Percentiles rank a stretch among this genome's conserved stretches.
These are phyloP conservation scores for Brachionus rotundiformis DNA, from an alignment of 1,140 invertebrate species.

Conservation along the genomic window DNA sequence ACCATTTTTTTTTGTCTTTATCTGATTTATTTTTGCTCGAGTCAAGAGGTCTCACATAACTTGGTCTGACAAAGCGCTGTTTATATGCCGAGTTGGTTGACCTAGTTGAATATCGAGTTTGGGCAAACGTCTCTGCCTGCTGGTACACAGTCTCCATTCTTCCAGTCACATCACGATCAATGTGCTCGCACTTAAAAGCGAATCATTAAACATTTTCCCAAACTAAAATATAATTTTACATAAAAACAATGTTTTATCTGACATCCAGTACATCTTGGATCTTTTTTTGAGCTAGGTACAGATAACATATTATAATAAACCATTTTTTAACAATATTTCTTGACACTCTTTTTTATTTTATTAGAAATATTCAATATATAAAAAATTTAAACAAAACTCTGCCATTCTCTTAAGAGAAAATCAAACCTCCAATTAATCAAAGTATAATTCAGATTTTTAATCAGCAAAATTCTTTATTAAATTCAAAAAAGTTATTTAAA, in stretches of 20 bases:
- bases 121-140: not conserved
- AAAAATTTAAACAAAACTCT: not conserved
- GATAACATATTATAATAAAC: not conserved
- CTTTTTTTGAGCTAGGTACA: not conserved
- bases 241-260: conserved; percentile 15
- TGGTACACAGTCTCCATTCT: not conserved
- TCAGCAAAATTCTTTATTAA: not conserved
- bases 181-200: conserved; percentile 12
- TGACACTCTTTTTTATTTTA: not conserved
- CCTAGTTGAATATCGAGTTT: not conserved
- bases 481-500: not conserved
- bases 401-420: not conserved
- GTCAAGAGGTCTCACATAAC: not conserved
- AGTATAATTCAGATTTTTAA: not conserved
- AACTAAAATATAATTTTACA: not conserved
- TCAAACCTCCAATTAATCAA: not conserved
- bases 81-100: not conserved
- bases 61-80: not conserved
- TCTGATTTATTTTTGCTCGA: not conserved
- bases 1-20: conserved; percentile 30
- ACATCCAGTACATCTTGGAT: conserved; percentile 11
- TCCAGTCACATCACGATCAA: not conserved
- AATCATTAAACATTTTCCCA: not conserved
- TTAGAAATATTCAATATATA: too few relatives aligned
- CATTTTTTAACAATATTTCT: not conserved